phyloP scores from a whole-genome alignment of 2,113 vertebrate species.

The Syngnathoides biaculeatus region DNA sequence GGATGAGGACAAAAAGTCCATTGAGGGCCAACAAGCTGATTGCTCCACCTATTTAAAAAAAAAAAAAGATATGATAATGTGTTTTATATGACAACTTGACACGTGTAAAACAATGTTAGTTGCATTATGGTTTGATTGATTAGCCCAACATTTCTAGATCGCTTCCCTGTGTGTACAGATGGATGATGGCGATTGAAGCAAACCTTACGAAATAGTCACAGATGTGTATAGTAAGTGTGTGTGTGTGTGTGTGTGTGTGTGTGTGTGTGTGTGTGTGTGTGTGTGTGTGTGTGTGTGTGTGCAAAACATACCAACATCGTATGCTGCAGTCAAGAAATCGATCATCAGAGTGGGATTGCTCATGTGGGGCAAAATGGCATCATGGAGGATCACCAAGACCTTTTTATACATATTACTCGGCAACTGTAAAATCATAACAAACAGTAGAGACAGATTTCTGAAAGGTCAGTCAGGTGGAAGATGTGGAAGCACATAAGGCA shows the following conservation, averaged over 20 bases:
- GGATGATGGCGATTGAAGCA: too few relatives aligned
- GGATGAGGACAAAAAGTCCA: constrained; percentile 91
- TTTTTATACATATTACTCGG: constrained; percentile 87
- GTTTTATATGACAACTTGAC: not conserved
- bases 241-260: too few relatives aligned
- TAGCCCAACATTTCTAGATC: too few relatives aligned
- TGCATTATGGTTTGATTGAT: too few relatives aligned
- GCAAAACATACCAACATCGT: constrained; percentile 81
- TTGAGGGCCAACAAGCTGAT: constrained; percentile 93
- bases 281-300: too few relatives aligned
- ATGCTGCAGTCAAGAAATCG: constrained; percentile 90
- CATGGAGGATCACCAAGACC: constrained; percentile 85
- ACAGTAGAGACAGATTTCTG: not conserved
- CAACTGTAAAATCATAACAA: constrained; percentile 69
- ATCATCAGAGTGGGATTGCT: constrained; percentile 89
- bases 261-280: too few relatives aligned
- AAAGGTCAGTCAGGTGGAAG: not conserved
- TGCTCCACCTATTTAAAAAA: constrained; percentile 81
- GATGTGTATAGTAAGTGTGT: too few relatives aligned
- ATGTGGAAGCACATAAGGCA: not conserved
- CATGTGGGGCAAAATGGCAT: constrained; percentile 88
- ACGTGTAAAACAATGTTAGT: not conserved
- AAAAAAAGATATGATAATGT: not conserved
- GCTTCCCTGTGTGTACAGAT: too few relatives aligned
- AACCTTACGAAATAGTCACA: too few relatives aligned